Base-by-base conservation (phyloP, 2,113 vertebrate species). In the Sinocyclocheilus grahami region DNA sequence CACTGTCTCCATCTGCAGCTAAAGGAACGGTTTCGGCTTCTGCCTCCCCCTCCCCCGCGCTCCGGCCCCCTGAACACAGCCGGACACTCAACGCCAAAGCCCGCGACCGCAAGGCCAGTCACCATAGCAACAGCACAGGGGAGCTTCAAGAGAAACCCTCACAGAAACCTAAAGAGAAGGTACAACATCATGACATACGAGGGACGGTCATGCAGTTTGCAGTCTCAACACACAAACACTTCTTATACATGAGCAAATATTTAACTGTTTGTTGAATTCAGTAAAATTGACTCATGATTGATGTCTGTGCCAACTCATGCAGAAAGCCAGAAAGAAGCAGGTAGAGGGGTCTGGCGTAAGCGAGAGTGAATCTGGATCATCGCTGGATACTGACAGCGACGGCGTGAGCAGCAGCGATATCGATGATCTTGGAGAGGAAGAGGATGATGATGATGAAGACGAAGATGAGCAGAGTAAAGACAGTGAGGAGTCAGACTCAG, bases 371-470 rank as follows among this genome's bases (percentile, higher is more conserved):
- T 98, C 97, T 0, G 98, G 97, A 88, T 96, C 98, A 24, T 97
- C 97, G 13, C 97, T 98, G 55, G 97, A 99, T 92, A 98, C 96
- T 83, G 97, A 98, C 22, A 98, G 97, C 84, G 97, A 99, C 88
- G 98, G 96, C n/a, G 95, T 97, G 83, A 97, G 97, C 87, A 99
- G 97, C 87, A 98, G 97, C 65, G 97, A 99, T 89, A 96, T 98
- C 0, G 98, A 99, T 87, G 98, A 99, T 89, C 92, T 98, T 3
- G 96, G 96, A 12, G 98, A 98, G 84, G 97, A 98, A 86, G 98
- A 98, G 63, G 97, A 97, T 22, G 97, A 98, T 3, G 95, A 95
- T 0, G 94, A 92, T 0, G 94, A 95, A 0, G 95, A 95, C 0
- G 95, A 96, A 12, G 96, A 97, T 12, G 97, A 97, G 78, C 97